Evolutionary conservation across 2,797 vertebrate species (phyloP).

Genomic region (Tamandua tetradactyla): DNA sequence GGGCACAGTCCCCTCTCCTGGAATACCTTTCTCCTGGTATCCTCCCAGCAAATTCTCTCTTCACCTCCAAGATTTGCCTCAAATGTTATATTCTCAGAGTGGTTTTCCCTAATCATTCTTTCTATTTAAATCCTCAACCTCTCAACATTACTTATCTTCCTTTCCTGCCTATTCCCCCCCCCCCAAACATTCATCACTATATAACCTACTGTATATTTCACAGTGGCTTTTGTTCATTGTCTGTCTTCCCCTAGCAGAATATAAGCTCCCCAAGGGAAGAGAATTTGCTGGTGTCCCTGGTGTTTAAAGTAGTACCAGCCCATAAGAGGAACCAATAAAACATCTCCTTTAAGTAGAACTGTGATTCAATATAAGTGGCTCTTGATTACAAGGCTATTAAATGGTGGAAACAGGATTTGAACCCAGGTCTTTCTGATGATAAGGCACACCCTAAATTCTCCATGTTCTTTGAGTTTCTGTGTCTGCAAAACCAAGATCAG

Average conservation of each 20-base stretch:
- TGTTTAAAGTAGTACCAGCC: neutral
- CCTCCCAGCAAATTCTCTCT: neutral
- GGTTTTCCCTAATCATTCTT: neutral
- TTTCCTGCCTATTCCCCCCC: neutral
- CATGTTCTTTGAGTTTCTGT: neutral
- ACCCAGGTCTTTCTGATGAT: neutral
- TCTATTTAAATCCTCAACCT: neutral
- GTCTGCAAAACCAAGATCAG: neutral
- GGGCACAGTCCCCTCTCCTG: neutral
- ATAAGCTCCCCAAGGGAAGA: neutral
- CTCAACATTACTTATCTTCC: neutral
- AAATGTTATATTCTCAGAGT: neutral
- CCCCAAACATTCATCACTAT: neutral
- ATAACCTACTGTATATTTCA: neutral
- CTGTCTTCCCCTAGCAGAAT: neutral
- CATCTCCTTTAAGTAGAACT: neutral
- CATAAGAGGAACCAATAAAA: neutral
- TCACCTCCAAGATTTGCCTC: neutral
- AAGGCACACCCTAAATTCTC: neutral
- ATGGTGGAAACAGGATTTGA: neutral
- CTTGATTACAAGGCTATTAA: neutral
- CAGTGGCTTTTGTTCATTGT: neutral
- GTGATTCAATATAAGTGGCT: neutral
- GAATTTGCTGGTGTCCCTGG: neutral
- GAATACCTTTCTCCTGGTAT: neutral